A percentile compares a stretch with the other conserved stretches of the same genome.
phyloP scores from a whole-genome alignment of 2,797 vertebrate genomes.

The Arremon aurantiirostris region DNA sequence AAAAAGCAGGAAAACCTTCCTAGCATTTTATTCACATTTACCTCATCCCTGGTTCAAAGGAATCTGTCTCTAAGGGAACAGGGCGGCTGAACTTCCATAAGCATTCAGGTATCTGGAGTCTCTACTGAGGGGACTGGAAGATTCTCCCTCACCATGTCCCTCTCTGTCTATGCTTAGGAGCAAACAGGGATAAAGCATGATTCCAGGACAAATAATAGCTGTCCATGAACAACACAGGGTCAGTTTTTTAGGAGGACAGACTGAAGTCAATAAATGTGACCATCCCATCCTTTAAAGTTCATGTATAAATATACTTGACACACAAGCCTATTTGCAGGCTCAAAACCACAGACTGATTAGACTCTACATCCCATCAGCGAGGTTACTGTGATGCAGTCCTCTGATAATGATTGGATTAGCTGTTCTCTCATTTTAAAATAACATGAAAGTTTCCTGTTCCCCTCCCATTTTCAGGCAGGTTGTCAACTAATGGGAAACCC shows the following conservation, averaged over 20 bases:
- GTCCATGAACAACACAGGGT: background rate
- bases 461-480: background rate
- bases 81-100: rapidly evolving
- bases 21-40: background rate
- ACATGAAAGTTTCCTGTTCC: background rate
- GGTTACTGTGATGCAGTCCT: background rate
- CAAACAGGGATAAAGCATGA: background rate
- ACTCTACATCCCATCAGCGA: background rate
- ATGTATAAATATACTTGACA: background rate
- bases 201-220: background rate
- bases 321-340: background rate
- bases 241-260: background rate
- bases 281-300: background rate
- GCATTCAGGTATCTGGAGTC: background rate
- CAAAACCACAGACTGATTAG: background rate
- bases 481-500: background rate
- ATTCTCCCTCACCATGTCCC: background rate
- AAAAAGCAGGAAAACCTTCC: background rate
- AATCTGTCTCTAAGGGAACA: background rate
- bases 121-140: background rate
- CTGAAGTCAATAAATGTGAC: background rate
- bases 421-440: background rate
- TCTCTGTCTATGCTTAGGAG: background rate
- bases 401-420: background rate
- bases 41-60: background rate